Conservation (phyloP, 2,797 vertebrate genomes). For the Arnoldichthys spilopterus region DNA sequence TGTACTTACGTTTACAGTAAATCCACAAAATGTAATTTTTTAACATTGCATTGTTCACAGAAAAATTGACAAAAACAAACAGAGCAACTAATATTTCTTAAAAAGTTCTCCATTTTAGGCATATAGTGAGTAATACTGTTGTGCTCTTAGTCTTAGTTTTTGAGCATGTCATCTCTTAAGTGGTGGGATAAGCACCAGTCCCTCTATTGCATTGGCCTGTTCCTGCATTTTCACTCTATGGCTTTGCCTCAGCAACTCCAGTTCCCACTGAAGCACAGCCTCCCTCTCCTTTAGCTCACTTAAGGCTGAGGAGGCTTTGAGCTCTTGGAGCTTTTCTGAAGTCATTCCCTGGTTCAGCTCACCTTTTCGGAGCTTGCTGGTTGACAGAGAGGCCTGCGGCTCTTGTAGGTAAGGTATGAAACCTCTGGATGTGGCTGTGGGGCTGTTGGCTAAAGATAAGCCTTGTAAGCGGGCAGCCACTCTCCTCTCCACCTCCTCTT, state of each 20-base stretch:
- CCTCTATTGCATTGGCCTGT: slow-evolving; percentile 46
- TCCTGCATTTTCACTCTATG: slow-evolving; percentile 53
- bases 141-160: not conserved
- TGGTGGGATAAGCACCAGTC: slow-evolving; percentile 60
- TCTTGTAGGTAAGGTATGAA: slow-evolving; percentile 52
- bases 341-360: slow-evolving; percentile 8
- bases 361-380: slow-evolving; percentile 22
- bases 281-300: slow-evolving; percentile 54
- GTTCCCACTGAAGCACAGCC: slow-evolving; percentile 46
- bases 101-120: not conserved
- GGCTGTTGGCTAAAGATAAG: slow-evolving; percentile 28
- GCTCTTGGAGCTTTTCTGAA: slow-evolving; percentile 45
- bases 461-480: slow-evolving; percentile 49
- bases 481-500: slow-evolving; percentile 48
- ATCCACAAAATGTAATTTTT: too few species aligned
- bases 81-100: not conserved
- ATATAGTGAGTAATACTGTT: not conserved
- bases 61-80: too few species aligned
- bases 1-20: too few species aligned
- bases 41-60: too few species aligned
- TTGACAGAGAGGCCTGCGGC: slow-evolving; percentile 17
- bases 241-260: slow-evolving; percentile 48
- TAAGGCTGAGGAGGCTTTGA: slow-evolving; percentile 50
- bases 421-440: slow-evolving; percentile 25
- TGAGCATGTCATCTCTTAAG: slow-evolving; percentile 48